Percentiles rank a stretch among this genome's conserved stretches.
phyloP scores from a whole-genome alignment of 2,113 vertebrate species.

The Amphiprion ocellaris region DNA sequence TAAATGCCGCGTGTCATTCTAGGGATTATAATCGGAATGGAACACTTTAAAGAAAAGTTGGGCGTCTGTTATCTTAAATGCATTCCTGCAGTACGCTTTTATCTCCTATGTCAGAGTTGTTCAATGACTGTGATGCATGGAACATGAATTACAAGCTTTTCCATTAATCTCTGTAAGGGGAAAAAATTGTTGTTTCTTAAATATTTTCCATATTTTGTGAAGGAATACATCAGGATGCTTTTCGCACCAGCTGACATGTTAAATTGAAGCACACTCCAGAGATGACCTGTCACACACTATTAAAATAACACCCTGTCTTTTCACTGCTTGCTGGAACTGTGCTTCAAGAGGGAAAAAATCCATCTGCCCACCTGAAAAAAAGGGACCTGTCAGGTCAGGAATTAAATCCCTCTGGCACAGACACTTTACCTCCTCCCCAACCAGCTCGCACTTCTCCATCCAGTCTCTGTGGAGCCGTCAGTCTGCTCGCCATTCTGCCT shows the following conservation, averaged over 20 bases:
- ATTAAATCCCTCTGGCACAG: slow-evolving; percentile 72
- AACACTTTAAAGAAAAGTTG: slow-evolving; percentile 16
- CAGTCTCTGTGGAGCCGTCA: slow-evolving; percentile 65
- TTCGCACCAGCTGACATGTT: slow-evolving; percentile 45
- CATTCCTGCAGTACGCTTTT: slow-evolving; percentile 15
- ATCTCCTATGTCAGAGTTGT: slow-evolving; percentile 27
- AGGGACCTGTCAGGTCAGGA: slow-evolving; percentile 66
- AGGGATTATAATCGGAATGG: slow-evolving; percentile 44
- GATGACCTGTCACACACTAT: slow-evolving; percentile 60
- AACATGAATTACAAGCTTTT: slow-evolving; percentile 11
- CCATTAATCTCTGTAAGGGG: neutral
- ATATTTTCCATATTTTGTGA: slow-evolving; percentile 9
- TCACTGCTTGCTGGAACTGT: slow-evolving; percentile 38
- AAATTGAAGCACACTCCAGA: slow-evolving; percentile 59
- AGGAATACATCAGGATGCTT: slow-evolving; percentile 25
- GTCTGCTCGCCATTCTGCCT: slow-evolving; percentile 69
- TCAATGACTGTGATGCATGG: slow-evolving; percentile 27
- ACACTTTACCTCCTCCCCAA: slow-evolving; percentile 43
- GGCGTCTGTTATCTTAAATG: slow-evolving; percentile 18
- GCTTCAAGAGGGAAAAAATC: slow-evolving; percentile 67
- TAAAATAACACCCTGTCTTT: slow-evolving; percentile 65
- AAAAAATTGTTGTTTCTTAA: neutral
- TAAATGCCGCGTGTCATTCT: slow-evolving; percentile 49
- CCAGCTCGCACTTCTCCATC: slow-evolving; percentile 49
- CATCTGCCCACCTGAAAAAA: slow-evolving; percentile 73